Conservation (phyloP, 2,888 invertebrate species). For the Drosophila seclusa region DNA sequence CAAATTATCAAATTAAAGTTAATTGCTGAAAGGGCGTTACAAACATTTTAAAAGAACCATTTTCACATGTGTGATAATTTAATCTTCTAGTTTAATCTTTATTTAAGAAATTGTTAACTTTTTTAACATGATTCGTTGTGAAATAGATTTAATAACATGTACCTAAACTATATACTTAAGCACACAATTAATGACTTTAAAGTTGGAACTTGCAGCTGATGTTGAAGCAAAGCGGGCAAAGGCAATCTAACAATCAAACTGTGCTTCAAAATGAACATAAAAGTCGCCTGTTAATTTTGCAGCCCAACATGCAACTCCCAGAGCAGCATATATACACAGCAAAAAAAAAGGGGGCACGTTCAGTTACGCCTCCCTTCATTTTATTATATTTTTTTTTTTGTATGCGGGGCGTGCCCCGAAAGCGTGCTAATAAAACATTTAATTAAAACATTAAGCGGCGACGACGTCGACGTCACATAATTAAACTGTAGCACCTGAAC, state of each 20-base stretch:
- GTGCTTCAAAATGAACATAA: conserved; percentile 29
- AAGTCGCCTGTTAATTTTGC: conserved; percentile 29
- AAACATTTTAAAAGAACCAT: not conserved
- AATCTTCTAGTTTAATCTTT: not conserved
- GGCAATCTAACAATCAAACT: conserved; percentile 31
- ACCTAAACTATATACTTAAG: not conserved
- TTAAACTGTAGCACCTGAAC: conserved; percentile 70
- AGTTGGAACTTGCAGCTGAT: not conserved
- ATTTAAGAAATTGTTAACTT: not conserved
- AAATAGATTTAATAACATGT: not conserved
- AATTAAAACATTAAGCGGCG: conserved; percentile 76
- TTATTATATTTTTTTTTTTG: not conserved
- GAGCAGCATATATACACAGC: conserved; percentile 5
- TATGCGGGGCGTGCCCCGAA: conserved; percentile 46
- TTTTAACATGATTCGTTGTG: not conserved
- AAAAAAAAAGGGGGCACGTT: conserved; percentile 31
- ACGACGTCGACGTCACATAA: conserved; percentile 54
- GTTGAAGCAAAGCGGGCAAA: not conserved
- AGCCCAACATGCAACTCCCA: conserved; percentile 30
- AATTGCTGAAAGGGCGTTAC: not conserved
- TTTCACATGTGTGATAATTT: not conserved
- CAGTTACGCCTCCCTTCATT: not conserved
- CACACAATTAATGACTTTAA: not conserved
- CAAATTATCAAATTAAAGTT: not conserved
- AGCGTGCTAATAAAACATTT: conserved; percentile 80